A percentile compares a stretch with the other conserved stretches of the same genome.
Evolutionary conservation across 2,113 vertebrate species (phyloP).

Genomic region (Perca fluviatilis): DNA sequence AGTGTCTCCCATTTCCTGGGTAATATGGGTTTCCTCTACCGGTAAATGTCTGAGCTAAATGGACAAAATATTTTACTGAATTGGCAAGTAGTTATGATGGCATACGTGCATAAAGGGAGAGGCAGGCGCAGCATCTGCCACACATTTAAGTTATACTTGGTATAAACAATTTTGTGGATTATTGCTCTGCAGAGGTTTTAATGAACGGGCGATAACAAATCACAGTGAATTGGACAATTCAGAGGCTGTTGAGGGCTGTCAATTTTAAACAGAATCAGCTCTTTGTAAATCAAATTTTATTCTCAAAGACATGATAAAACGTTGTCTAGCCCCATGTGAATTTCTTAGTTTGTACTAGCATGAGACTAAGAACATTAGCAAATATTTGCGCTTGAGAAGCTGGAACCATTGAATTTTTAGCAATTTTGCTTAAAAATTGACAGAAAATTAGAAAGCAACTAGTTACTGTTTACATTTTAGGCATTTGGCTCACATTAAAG

Average conservation of each 20-base stretch:
- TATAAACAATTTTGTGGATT: conserved; percentile 1
- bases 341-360: no score
- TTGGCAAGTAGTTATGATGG: conserved; percentile 14
- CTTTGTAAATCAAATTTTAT: not conserved
- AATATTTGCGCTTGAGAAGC: no score
- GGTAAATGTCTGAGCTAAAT: conserved; percentile 19
- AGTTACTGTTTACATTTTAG: not conserved
- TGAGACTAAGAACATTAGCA: no score
- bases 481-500: not conserved
- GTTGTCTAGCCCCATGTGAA: not conserved
- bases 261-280: not conserved
- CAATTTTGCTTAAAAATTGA: no score
- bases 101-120: conserved; percentile 3
- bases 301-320: not conserved
- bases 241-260: not conserved
- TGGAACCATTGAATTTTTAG: not conserved
- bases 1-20: conserved; percentile 1
- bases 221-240: not conserved
- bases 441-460: no score
- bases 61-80: conserved; percentile 36
- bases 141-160: conserved; percentile 24
- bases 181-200: conserved; percentile 13
- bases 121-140: conserved; percentile 35
- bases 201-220: not conserved
- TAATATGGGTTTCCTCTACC: conserved; percentile 15